Conservation (phyloP, 35 echinoderm and acorn worm genomes). For the Ptychodera flava region DNA sequence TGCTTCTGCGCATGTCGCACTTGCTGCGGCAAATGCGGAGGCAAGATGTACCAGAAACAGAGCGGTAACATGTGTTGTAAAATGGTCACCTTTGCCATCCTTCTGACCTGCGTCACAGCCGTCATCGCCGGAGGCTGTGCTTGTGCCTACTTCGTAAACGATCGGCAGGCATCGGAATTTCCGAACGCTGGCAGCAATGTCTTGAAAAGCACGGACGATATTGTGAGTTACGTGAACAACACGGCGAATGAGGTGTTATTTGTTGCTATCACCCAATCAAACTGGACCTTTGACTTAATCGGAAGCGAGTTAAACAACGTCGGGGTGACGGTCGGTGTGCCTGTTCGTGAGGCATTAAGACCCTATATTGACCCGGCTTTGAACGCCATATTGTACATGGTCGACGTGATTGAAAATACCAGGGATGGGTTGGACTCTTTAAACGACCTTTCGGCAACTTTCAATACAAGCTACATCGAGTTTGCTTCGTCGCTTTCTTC, state of each 20-base stretch:
- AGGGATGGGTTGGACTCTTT: background rate
- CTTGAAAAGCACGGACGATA: constrained; percentile 47
- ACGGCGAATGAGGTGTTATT: constrained; percentile 51
- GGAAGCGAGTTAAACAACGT: constrained; percentile 30
- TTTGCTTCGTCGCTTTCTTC: background rate
- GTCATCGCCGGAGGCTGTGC: constrained; percentile 61
- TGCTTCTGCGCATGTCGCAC: constrained; percentile 87
- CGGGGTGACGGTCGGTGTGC: constrained; percentile 44
- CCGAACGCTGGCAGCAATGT: constrained; percentile 5
- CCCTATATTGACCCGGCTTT: constrained; percentile 27
- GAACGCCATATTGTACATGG: background rate
- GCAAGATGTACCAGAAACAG: constrained; percentile 78
- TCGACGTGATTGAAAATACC: background rate
- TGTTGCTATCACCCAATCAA: constrained; percentile 42
- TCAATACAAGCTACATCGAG: background rate
- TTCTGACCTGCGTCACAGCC: constrained; percentile 59
- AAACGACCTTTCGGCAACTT: background rate
- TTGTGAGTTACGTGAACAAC: constrained; percentile 67
- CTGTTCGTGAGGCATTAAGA: constrained; percentile 26
- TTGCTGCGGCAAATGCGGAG: constrained; percentile 79
- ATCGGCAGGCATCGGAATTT: constrained; percentile 12
- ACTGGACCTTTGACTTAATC: constrained; percentile 45
- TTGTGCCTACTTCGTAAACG: constrained; percentile 16
- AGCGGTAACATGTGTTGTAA: constrained; percentile 31
- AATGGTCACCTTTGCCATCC: constrained; percentile 23